phyloP scores from a whole-genome alignment of 2,888 invertebrate species.

The Brachynemurus nebulosus region DNA sequence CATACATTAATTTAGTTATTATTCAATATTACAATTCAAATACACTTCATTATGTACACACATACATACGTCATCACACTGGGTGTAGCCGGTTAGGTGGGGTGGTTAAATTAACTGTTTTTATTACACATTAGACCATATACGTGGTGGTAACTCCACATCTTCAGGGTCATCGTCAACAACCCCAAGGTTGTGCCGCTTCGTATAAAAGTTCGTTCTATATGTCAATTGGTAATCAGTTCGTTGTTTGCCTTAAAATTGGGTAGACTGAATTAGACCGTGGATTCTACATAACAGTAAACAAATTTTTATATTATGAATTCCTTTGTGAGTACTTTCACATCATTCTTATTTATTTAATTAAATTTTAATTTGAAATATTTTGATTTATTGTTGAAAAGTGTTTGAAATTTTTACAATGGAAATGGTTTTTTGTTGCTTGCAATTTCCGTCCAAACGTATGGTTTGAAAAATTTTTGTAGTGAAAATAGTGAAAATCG shows the following conservation, averaged over 20 bases:
- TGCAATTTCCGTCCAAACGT: no score
- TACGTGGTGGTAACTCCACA: constrained; percentile 1
- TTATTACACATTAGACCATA: not conserved
- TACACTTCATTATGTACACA: no score
- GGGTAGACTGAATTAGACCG: no score
- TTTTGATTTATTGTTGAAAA: not conserved
- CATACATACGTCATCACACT: no score
- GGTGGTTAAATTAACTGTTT: no score
- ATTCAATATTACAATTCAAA: no score
- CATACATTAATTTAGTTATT: no score
- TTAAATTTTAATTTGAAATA: not conserved
- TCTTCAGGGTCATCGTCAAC: constrained; percentile 21
- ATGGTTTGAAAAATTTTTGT: no score
- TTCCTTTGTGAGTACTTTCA: constrained; percentile 5
- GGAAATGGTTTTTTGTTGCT: no score
- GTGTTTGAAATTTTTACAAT: no score
- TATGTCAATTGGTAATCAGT: constrained; percentile 29
- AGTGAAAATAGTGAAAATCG: no score
- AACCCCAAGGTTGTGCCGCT: constrained; percentile 27
- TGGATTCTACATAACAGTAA: constrained; percentile 20
- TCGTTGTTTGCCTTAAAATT: constrained; percentile 29
- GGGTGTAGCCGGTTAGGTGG: no score
- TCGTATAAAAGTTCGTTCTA: constrained; percentile 28
- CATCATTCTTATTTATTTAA: not conserved
- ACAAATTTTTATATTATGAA: not conserved